A percentile compares a stretch with the other conserved stretches of the same genome.
Evolutionary conservation across 2,888 invertebrate species (phyloP).

Genomic region (Agapostemon virescens): DNA sequence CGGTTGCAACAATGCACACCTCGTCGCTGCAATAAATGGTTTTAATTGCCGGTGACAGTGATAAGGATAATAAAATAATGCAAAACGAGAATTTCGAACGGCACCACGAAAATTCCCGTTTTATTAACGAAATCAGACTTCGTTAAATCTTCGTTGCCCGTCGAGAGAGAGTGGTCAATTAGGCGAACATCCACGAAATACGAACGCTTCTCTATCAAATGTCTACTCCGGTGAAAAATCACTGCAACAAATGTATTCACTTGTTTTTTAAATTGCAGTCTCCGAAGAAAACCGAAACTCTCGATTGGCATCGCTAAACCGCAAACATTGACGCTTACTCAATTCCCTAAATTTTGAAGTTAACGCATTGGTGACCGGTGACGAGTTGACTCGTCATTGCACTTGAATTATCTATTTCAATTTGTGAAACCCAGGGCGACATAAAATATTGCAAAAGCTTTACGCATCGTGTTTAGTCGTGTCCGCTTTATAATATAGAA

Average conservation of each 20-base stretch:
- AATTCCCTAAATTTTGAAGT: not conserved
- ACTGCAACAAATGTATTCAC: not conserved
- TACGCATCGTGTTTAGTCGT: too few relatives aligned
- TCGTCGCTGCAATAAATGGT: conserved; percentile 43
- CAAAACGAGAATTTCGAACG: conserved; percentile 24
- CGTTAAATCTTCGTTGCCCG: not conserved
- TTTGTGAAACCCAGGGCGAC: too few relatives aligned
- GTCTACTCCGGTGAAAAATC: not conserved
- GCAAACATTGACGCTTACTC: not conserved
- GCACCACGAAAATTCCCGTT: conserved; percentile 2
- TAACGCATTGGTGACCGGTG: too few relatives aligned
- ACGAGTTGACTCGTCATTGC: too few relatives aligned
- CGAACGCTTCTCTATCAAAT: not conserved
- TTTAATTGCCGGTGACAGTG: conserved; percentile 48
- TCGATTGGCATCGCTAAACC: not conserved
- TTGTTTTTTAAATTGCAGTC: not conserved
- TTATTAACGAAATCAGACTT: not conserved
- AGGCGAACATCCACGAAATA: not conserved
- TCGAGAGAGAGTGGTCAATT: not conserved
- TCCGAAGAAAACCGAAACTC: not conserved
- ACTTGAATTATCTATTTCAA: too few relatives aligned
- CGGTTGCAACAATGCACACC: conserved; percentile 12
- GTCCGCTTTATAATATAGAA: too few relatives aligned
- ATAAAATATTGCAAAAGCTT: too few relatives aligned
- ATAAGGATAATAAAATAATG: conserved; percentile 51